Percentiles rank a stretch among this genome's conserved stretches.
phyloP scores from a whole-genome alignment of 2,888 invertebrate species.

The Drosophila subsilvestris region DNA sequence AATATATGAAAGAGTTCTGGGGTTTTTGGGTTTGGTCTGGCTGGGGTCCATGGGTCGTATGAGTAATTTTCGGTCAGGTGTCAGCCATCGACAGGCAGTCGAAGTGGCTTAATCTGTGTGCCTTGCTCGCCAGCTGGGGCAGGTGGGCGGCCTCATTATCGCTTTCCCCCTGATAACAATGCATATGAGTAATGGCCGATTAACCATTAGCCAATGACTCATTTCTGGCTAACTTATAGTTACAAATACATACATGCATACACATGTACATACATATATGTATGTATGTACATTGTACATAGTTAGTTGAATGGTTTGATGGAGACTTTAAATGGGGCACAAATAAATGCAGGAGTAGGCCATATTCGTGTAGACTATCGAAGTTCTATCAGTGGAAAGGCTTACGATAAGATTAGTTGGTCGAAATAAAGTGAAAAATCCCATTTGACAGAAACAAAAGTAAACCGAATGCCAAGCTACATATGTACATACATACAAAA shows the following conservation, averaged over 20 bases:
- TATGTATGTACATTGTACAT: no score
- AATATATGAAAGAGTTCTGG: slow-evolving; percentile 3
- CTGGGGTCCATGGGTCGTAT: slow-evolving; percentile 6
- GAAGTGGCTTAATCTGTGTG: not conserved
- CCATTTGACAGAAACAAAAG: slow-evolving; percentile 18
- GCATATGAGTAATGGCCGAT: slow-evolving; percentile 52
- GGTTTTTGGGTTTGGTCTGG: not conserved
- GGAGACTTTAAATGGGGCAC: slow-evolving; percentile 16
- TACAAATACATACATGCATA: not conserved
- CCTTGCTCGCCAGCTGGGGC: no score
- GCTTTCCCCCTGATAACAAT: slow-evolving; percentile 16
- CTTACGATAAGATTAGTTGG: slow-evolving; percentile 40
- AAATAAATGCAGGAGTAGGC: not conserved
- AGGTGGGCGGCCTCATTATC: slow-evolving; percentile 9
- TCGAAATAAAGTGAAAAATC: not conserved
- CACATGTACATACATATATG: slow-evolving; percentile 2
- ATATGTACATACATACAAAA: not conserved
- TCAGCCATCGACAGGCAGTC: slow-evolving; percentile 18
- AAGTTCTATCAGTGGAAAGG: slow-evolving; percentile 26
- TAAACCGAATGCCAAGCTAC: not conserved
- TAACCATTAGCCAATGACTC: slow-evolving; percentile 30
- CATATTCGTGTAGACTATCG: slow-evolving; percentile 22
- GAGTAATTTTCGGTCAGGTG: slow-evolving; percentile 38
- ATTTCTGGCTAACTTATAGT: not conserved
- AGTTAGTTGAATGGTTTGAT: not conserved